phyloP scores from a whole-genome alignment of 1,140 invertebrate species.

The Panagrolaimus sp. region DNA sequence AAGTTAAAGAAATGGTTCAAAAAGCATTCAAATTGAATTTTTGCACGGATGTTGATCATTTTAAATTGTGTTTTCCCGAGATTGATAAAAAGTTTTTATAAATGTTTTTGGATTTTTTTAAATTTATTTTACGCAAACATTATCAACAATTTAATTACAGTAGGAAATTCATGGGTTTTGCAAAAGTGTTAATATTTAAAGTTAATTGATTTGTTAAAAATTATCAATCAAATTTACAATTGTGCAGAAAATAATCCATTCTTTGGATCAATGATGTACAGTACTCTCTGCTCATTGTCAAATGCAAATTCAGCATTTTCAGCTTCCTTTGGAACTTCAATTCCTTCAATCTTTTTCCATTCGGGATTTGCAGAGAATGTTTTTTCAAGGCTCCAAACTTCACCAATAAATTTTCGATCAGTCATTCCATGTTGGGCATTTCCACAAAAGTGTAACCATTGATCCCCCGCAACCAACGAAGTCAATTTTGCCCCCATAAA shows the following conservation, averaged over 20 bases:
- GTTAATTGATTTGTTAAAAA: neutral
- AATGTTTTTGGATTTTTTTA: too few relatives aligned
- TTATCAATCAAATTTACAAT: neutral
- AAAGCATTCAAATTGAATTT: too few relatives aligned
- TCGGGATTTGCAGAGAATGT: conserved; percentile 3
- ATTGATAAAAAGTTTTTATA: too few relatives aligned
- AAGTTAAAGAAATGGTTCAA: too few relatives aligned
- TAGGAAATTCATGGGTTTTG: too few relatives aligned
- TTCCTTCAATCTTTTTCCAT: conserved; percentile 26
- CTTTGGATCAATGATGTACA: neutral
- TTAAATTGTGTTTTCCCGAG: too few relatives aligned
- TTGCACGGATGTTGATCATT: too few relatives aligned
- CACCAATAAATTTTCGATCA: conserved; percentile 21
- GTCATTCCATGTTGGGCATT: conserved; percentile 25
- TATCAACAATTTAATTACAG: too few relatives aligned
- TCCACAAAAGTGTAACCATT: conserved; percentile 25
- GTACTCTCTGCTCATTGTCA: neutral
- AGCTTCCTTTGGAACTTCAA: conserved; percentile 19
- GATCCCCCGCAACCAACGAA: neutral
- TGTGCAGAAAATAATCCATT: neutral
- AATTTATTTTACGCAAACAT: too few relatives aligned
- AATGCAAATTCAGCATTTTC: neutral
- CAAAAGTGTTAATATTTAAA: too few relatives aligned
- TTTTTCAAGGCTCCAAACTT: conserved; percentile 22
- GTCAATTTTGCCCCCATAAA: neutral